Evolutionary conservation across 2,113 vertebrate species (phyloP).

Genomic region (Crotalus horridus): DNA sequence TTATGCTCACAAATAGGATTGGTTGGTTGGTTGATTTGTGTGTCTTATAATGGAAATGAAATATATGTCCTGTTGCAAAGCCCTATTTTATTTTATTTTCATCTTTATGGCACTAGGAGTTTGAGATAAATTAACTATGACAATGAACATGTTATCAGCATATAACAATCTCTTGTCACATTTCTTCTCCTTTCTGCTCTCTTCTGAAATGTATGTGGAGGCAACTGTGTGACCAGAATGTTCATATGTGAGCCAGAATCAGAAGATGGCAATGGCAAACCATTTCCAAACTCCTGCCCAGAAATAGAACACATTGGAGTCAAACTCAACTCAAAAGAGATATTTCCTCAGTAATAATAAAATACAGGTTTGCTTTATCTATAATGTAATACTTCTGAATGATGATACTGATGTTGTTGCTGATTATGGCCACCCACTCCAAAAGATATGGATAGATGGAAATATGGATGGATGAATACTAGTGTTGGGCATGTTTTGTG

Average conservation of each 20-base stretch:
- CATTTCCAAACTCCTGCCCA: not conserved
- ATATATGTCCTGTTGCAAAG: conserved; percentile 20
- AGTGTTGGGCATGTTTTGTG: not conserved
- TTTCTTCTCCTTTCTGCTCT: not conserved
- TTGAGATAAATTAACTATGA: not conserved
- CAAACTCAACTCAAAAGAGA: not conserved
- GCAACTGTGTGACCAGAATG: not conserved
- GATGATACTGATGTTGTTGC: not conserved
- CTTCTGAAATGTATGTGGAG: not conserved
- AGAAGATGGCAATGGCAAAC: not conserved
- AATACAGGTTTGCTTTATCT: not conserved
- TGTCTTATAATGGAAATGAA: conserved; percentile 31
- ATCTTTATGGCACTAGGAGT: conserved; percentile 1
- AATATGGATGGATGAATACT: not conserved
- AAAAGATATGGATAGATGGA: not conserved
- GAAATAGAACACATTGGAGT: not conserved
- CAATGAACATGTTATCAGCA: not conserved
- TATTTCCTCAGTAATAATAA: not conserved
- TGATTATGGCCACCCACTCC: not conserved
- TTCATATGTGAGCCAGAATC: not conserved
- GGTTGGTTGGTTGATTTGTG: conserved; percentile 37
- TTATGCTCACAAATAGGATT: conserved; percentile 40
- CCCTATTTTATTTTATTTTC: conserved; percentile 43
- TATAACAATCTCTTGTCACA: not conserved
- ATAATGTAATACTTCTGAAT: not conserved